A percentile compares a stretch with the other conserved stretches of the same genome.
Evolutionary conservation across 2,797 vertebrate genomes (phyloP).

Genomic region (Malurus splendens): DNA sequence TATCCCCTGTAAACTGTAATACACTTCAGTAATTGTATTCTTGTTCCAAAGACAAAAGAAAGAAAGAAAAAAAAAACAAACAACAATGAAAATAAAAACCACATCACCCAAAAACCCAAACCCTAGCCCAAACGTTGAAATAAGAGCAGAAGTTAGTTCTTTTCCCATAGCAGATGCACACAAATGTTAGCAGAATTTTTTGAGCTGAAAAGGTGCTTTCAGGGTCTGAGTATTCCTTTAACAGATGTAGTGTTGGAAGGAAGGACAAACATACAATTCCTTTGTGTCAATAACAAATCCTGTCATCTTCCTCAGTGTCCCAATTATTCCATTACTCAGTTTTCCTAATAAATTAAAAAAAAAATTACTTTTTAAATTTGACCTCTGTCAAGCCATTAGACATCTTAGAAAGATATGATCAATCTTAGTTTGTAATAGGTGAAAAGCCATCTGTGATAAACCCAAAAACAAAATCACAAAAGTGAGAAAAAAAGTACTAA

Average conservation of each 20-base stretch:
- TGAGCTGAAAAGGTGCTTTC: background rate
- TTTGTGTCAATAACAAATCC: background rate
- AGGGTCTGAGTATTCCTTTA: background rate
- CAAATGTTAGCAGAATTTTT: background rate
- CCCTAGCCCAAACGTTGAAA: background rate
- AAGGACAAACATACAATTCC: background rate
- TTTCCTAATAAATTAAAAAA: background rate
- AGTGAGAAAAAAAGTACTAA: background rate
- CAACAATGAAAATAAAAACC: background rate
- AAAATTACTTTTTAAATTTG: background rate
- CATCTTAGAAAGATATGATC: background rate
- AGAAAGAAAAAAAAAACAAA: background rate
- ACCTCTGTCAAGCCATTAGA: background rate
- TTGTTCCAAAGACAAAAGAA: background rate
- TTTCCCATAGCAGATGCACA: background rate
- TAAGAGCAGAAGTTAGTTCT: background rate
- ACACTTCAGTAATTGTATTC: background rate
- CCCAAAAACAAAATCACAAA: background rate
- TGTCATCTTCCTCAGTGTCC: background rate
- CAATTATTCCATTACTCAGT: background rate
- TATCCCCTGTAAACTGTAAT: background rate
- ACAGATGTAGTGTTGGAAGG: background rate
- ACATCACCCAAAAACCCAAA: fast-evolving
- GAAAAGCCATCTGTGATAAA: background rate
- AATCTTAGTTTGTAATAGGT: background rate